These are phyloP conservation scores for Microtus richardsoni DNA, from an alignment of 2,113 vertebrate genomes.

Conservation along the genomic window DNA sequence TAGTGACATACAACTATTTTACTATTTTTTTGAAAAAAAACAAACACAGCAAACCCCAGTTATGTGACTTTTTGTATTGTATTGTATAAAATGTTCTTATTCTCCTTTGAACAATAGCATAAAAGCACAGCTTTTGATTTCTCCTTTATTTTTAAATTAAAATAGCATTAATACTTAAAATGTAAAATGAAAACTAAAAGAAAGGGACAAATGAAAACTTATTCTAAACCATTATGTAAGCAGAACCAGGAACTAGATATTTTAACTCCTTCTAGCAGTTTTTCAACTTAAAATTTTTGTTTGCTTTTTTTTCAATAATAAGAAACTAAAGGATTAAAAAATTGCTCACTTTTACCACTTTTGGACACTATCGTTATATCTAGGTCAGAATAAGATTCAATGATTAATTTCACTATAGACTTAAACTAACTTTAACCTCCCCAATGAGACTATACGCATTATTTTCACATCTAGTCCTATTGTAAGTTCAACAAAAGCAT, in stretches of 20 bases:
- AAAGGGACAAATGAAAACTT: not conserved
- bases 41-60: not conserved
- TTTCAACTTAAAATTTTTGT: slow-evolving; percentile 2
- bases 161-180: slow-evolving; percentile 23
- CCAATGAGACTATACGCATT: not conserved
- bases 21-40: not conserved
- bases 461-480: slow-evolving; percentile 62
- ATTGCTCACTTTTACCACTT: not conserved
- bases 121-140: not conserved
- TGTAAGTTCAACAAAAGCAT: slow-evolving; percentile 17
- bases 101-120: not conserved
- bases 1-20: not conserved
- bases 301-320: slow-evolving; percentile 4
- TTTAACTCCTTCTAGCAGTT: not conserved
- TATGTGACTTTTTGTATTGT: not conserved
- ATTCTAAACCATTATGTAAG: not conserved
- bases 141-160: slow-evolving; percentile 34
- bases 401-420: slow-evolving; percentile 39
- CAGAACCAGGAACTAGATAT: not conserved
- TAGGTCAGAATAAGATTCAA: slow-evolving; percentile 63
- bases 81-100: not conserved
- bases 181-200: slow-evolving; percentile 22
- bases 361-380: not conserved
- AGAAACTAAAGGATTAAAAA: slow-evolving; percentile 19
- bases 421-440: slow-evolving; percentile 51